These are phyloP conservation scores for Gallinago paraguaiae DNA, from an alignment of 2,113 vertebrate genomes.

Conservation along the genomic window DNA sequence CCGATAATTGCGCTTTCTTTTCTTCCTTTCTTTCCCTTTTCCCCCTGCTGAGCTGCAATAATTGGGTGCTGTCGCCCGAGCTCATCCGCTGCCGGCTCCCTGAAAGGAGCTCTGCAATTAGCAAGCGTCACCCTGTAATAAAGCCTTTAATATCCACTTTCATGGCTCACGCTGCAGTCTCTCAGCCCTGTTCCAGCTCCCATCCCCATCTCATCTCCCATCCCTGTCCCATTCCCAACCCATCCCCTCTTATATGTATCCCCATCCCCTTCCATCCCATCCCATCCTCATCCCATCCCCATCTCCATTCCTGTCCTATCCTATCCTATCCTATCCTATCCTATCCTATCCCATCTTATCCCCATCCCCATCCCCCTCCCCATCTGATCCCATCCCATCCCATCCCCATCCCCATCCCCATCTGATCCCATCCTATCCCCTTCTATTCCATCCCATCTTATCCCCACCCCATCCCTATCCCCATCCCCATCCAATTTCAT, in stretches of 20 bases:
- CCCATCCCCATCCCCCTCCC: background rate
- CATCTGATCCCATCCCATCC: background rate
- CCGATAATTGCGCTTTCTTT: conserved; percentile 68
- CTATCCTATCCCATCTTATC: background rate
- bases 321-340: background rate
- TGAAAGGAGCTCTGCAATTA: conserved; percentile 79
- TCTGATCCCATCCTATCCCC: background rate
- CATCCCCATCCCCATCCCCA: background rate
- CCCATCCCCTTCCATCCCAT: background rate
- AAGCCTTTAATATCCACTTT: conserved; percentile 70
- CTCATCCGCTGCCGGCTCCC: conserved; percentile 71
- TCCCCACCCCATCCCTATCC: background rate
- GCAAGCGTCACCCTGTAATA: conserved; percentile 74
- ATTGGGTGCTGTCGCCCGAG: conserved; percentile 76
- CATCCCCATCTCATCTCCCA: background rate
- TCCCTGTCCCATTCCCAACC: background rate
- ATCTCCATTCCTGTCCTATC: too few relatives aligned
- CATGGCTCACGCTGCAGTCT: conserved; percentile 59
- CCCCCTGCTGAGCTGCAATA: conserved; percentile 71
- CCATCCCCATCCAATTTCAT: too few relatives aligned
- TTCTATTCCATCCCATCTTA: too few relatives aligned
- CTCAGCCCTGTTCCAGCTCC: conserved; percentile 45
- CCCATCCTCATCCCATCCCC: background rate
- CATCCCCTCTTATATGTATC: background rate
- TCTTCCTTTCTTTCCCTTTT: conserved; percentile 44